Conservation (phyloP, 1,140 invertebrate species). For the Nomia melanderi region DNA sequence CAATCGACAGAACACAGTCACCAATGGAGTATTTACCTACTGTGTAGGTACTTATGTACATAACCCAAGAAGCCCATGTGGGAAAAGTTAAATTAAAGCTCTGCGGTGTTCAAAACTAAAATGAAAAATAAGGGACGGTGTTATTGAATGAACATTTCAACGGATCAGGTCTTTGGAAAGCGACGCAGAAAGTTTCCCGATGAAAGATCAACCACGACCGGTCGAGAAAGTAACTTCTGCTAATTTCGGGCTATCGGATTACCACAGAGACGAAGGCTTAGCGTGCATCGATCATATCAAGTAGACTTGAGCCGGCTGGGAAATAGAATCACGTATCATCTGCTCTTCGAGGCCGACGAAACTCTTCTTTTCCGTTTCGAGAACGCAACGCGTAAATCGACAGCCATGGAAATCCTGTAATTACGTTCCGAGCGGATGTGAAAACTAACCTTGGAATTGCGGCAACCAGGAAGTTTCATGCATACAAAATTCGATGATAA, state of each 20-base stretch:
- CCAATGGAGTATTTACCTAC: too few relatives aligned
- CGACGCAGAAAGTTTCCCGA: neutral
- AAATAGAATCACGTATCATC: slow-evolving; percentile 1
- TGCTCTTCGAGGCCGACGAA: neutral
- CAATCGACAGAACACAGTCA: too few relatives aligned
- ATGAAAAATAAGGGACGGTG: neutral
- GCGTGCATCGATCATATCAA: slow-evolving; percentile 11
- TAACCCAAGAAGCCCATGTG: too few relatives aligned
- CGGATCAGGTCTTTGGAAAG: neutral
- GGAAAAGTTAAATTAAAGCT: too few relatives aligned
- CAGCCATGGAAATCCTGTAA: neutral
- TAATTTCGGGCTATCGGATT: slow-evolving; percentile 1
- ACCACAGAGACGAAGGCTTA: slow-evolving; percentile 2
- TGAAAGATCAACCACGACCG: neutral
- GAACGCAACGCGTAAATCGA: neutral
- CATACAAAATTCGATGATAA: slow-evolving; percentile 4
- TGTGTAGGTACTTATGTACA: too few relatives aligned
- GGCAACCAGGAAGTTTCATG: neutral
- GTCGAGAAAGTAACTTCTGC: slow-evolving; percentile 16
- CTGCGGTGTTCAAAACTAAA: too few relatives aligned
- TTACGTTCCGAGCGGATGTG: neutral
- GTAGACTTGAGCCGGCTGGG: neutral
- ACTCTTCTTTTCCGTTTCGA: neutral
- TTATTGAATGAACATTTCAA: neutral
- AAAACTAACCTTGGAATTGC: neutral